These are phyloP conservation scores for Sebastiscus albofasciatus DNA, from an alignment of 2,797 vertebrate genomes.

Conservation along the genomic window DNA sequence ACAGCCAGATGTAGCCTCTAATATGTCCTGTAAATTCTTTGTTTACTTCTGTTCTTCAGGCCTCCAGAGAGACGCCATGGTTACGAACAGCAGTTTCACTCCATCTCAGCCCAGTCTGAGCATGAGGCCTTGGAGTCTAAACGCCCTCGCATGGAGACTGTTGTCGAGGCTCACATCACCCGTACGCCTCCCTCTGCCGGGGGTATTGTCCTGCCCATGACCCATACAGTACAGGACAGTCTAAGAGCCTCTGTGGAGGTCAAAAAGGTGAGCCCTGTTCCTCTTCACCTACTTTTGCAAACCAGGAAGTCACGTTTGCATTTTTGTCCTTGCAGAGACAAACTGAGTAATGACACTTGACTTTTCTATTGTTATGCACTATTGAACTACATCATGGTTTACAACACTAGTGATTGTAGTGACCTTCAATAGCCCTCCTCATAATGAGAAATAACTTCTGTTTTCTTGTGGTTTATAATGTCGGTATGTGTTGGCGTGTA, in stretches of 20 bases:
- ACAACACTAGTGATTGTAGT: neutral
- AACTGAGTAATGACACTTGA: neutral
- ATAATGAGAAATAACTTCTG: neutral
- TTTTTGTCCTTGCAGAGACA: neutral
- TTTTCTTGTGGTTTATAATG: neutral
- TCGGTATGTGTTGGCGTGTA: neutral
- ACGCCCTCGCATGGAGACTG: slow-evolving; percentile 92
- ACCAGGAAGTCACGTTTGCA: neutral
- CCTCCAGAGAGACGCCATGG: slow-evolving; percentile 95
- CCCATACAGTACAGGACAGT: slow-evolving; percentile 90
- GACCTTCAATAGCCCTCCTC: neutral
- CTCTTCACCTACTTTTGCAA: neutral
- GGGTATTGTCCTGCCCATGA: slow-evolving; percentile 86
- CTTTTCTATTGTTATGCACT: neutral
- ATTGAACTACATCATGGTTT: neutral
- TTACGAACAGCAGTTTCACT: slow-evolving; percentile 93
- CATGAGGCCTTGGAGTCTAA: slow-evolving; percentile 93
- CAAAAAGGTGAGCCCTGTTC: slow-evolving; percentile 88
- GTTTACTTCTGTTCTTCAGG: slow-evolving; percentile 75
- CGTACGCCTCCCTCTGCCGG: slow-evolving; percentile 82
- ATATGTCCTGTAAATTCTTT: slow-evolving; percentile 21
- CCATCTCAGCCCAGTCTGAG: slow-evolving; percentile 85
- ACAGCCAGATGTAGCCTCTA: neutral
- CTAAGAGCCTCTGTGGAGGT: slow-evolving; percentile 87
- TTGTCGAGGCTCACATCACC: slow-evolving; percentile 90